phyloP scores from a whole-genome alignment of 2,113 vertebrate genomes.

The Etheostoma spectabile region DNA sequence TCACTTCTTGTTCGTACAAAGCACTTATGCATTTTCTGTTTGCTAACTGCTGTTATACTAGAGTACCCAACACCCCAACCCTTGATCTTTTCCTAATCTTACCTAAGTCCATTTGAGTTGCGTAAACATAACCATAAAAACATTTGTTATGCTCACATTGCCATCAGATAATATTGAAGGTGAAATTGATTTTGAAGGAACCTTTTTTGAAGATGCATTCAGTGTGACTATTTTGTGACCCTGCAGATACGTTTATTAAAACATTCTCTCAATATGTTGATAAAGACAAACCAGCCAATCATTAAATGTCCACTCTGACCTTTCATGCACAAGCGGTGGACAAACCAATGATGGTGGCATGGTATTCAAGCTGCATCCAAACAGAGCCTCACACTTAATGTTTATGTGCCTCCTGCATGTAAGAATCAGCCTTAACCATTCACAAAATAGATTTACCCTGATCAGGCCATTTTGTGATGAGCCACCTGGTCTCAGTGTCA shows the following conservation, averaged over 20 bases:
- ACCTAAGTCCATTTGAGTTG: not conserved
- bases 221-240: not conserved
- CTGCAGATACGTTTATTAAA: not conserved
- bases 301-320: not conserved
- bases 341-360: not conserved
- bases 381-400: constrained; percentile 21
- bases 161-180: not conserved
- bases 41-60: too few relatives aligned
- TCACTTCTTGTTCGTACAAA: not conserved
- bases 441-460: constrained; percentile 41
- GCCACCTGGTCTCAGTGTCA: constrained; percentile 73
- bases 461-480: constrained; percentile 68
- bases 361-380: constrained; percentile 8
- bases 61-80: too few relatives aligned
- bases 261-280: not conserved
- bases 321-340: not conserved
- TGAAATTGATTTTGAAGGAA: not conserved
- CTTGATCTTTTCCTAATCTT: not conserved
- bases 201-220: not conserved
- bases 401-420: constrained; percentile 24
- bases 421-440: constrained; percentile 38
- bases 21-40: too few relatives aligned
- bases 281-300: not conserved
- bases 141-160: not conserved
- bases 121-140: not conserved